Percentiles rank a stretch among this genome's conserved stretches.
Conservation (phyloP, 2,888 invertebrate species). For the Coleophora deauratella region DNA sequence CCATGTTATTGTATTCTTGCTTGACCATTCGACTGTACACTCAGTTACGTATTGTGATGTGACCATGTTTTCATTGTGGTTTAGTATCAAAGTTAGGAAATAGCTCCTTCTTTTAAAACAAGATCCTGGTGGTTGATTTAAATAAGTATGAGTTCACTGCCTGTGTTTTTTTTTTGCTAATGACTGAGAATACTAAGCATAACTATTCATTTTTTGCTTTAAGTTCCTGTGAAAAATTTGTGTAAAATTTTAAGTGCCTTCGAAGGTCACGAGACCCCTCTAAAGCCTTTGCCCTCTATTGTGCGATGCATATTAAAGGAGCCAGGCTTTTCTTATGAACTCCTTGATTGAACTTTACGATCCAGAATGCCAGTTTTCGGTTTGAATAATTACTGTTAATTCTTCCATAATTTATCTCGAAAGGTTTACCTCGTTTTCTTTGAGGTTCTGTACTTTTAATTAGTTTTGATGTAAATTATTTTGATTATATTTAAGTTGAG, state of each 20-base stretch:
- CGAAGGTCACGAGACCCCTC: constrained; percentile 56
- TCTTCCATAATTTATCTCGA: constrained; percentile 33
- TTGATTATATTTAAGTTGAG: too few species aligned
- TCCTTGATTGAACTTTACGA: constrained; percentile 55
- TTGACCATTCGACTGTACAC: constrained; percentile 36
- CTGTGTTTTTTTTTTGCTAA: too few species aligned
- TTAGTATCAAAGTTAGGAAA: too few species aligned
- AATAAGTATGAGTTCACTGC: too few species aligned
- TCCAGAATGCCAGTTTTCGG: constrained; percentile 45
- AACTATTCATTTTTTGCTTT: too few species aligned
- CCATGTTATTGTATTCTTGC: constrained; percentile 52
- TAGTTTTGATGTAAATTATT: constrained; percentile 8
- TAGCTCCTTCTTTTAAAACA: too few species aligned
- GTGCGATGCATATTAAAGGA: constrained; percentile 67
- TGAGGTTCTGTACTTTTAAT: constrained; percentile 6
- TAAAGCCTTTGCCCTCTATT: constrained; percentile 58
- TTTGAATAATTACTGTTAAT: constrained; percentile 50
- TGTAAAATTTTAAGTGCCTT: constrained; percentile 57
- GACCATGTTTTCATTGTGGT: too few species aligned
- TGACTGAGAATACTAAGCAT: too few species aligned
- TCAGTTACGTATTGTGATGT: too few species aligned
- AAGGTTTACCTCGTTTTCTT: neutral
- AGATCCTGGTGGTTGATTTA: too few species aligned
- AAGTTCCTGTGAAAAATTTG: too few species aligned
- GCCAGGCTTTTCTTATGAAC: constrained; percentile 48